Percentiles rank a stretch among this genome's conserved stretches.
Conservation (phyloP, 2,113 vertebrate species). For the Pyrgilauda ruficollis region DNA sequence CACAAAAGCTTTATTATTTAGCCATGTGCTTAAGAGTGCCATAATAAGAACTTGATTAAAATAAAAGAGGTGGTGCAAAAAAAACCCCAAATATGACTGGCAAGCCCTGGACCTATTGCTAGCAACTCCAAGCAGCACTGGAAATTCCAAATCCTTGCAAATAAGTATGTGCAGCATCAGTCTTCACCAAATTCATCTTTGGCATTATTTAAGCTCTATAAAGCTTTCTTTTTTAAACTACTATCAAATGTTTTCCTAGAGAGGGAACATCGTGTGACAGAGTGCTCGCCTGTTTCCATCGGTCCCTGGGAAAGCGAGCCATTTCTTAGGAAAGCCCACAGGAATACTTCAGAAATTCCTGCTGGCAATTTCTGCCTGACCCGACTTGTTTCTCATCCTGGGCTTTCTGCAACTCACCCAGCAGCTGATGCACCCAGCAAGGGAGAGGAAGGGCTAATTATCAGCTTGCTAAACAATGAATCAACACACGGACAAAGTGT, state of each 20-base stretch:
- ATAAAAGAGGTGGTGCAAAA: background rate
- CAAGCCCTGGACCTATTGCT: background rate
- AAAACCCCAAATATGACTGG: accelerated
- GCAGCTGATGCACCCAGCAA: background rate
- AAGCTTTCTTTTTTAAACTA: conserved; percentile 54
- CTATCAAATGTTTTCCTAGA: conserved; percentile 59
- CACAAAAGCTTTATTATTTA: background rate
- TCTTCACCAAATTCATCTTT: background rate
- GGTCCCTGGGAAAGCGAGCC: conserved; percentile 9
- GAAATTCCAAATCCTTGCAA: background rate
- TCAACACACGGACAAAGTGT: background rate
- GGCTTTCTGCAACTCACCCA: background rate
- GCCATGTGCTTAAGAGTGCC: background rate
- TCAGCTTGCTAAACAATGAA: background rate
- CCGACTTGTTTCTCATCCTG: background rate
- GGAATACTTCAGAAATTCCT: conserved; percentile 32
- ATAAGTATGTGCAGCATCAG: background rate
- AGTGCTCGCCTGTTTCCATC: background rate
- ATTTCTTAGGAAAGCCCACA: conserved; percentile 7
- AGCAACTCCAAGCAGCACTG: background rate
- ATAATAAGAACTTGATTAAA: background rate
- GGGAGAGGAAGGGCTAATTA: background rate
- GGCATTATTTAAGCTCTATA: background rate
- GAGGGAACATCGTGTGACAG: conserved; percentile 15
- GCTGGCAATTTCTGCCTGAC: background rate